Conservation (phyloP, 2,888 invertebrate species). For the Mylabris sibirica region DNA sequence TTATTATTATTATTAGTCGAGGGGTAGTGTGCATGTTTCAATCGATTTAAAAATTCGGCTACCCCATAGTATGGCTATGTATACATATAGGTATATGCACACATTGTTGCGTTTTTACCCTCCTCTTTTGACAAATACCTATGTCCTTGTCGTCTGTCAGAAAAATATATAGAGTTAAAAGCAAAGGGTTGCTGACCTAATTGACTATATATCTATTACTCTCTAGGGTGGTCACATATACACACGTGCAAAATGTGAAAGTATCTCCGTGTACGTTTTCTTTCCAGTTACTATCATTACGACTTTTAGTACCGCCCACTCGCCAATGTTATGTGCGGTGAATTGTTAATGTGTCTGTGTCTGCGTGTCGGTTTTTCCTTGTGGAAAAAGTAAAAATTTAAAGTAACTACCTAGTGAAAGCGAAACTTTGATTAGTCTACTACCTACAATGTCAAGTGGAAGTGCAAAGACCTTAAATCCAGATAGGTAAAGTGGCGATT, state of each 20-base stretch:
- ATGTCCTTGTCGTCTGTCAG: conserved; percentile 4
- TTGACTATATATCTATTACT: conserved; percentile 17
- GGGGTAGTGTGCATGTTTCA: background rate
- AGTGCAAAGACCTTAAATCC: background rate
- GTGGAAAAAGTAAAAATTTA: background rate
- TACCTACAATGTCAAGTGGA: background rate
- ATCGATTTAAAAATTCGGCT: background rate
- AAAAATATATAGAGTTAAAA: conserved; percentile 11
- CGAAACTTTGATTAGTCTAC: conserved; percentile 1
- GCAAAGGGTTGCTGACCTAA: conserved; percentile 18
- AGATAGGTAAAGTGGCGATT: background rate
- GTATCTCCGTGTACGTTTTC: background rate
- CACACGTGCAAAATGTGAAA: conserved; percentile 9
- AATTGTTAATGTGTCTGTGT: conserved; percentile 6
- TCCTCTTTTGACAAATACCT: background rate
- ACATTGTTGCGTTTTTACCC: background rate
- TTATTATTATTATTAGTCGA: background rate
- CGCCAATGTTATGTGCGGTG: conserved; percentile 7
- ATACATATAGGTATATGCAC: background rate
- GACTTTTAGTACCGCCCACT: conserved; percentile 3
- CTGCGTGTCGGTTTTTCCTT: background rate
- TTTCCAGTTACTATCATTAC: background rate
- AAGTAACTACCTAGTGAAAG: background rate
- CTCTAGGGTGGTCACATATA: background rate
- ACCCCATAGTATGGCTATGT: background rate